Evolutionary conservation across 2,797 vertebrate genomes (phyloP).

Genomic region (Danio kyathit): DNA sequence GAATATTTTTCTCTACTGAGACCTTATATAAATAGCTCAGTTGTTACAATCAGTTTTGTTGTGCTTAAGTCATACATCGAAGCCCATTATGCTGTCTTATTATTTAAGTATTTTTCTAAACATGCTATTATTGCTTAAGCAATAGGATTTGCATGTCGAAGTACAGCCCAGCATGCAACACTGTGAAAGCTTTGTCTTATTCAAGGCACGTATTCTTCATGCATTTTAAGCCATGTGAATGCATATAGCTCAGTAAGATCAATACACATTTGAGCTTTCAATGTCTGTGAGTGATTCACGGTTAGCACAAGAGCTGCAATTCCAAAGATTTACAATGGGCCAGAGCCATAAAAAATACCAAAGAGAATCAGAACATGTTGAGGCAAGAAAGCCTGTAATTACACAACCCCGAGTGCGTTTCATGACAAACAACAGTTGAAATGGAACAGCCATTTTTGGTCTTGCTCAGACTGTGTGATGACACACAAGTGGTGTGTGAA

Average conservation of each 20-base stretch:
- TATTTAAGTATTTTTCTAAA: background rate
- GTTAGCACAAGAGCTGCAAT: background rate
- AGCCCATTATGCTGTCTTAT: background rate
- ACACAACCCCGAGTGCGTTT: background rate
- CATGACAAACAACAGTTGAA: slow-evolving; percentile 18
- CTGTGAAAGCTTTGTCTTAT: background rate
- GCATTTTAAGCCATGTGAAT: background rate
- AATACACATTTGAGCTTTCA: slow-evolving; percentile 24
- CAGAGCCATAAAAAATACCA: slow-evolving; percentile 24
- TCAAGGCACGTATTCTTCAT: background rate
- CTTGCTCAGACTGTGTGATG: background rate
- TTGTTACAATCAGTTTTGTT: background rate
- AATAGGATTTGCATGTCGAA: slow-evolving; percentile 5
- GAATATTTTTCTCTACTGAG: background rate
- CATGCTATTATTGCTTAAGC: background rate
- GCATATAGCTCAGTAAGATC: background rate
- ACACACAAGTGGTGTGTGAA: background rate
- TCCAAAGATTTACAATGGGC: slow-evolving; percentile 5
- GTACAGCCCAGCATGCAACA: background rate
- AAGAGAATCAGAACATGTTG: slow-evolving; percentile 31
- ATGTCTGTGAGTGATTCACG: background rate
- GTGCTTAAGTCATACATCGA: background rate
- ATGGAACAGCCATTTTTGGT: slow-evolving; percentile 2
- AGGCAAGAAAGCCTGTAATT: slow-evolving; percentile 36
- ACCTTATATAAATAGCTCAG: background rate